These are phyloP conservation scores for Horisme vitalbata DNA, from an alignment of 2,888 invertebrate genomes.

Conservation along the genomic window DNA sequence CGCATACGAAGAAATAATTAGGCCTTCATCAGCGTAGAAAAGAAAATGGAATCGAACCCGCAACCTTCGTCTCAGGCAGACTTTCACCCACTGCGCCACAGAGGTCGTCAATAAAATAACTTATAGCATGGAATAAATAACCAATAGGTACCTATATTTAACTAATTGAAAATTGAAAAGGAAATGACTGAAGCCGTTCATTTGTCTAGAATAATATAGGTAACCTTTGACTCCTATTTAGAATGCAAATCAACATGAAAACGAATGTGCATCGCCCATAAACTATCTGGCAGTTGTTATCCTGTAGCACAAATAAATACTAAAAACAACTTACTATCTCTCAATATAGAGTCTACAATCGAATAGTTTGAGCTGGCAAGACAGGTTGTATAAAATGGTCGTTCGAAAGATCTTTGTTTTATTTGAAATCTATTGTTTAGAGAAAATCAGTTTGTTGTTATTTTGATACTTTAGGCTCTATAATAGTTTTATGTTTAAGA, in stretches of 20 bases:
- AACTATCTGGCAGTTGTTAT: conserved; percentile 35
- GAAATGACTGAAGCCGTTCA: conserved; percentile 22
- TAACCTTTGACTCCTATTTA: conserved; percentile 42
- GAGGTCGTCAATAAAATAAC: too few relatives aligned
- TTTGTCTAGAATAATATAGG: conserved; percentile 26
- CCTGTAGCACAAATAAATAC: conserved; percentile 15
- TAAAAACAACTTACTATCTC: background rate
- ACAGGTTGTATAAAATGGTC: conserved; percentile 8
- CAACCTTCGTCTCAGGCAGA: too few relatives aligned
- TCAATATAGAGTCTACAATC: background rate
- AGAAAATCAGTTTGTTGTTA: conserved; percentile 3
- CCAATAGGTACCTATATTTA: too few relatives aligned
- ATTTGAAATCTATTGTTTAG: conserved; percentile 1
- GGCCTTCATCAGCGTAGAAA: too few relatives aligned
- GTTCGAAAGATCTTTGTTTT: conserved; percentile 12
- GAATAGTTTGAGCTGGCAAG: background rate
- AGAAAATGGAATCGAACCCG: too few relatives aligned
- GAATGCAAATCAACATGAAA: conserved; percentile 22
- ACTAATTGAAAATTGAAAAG: background rate
- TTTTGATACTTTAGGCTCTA: too few relatives aligned
- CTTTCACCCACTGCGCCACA: too few relatives aligned
- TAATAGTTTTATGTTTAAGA: too few relatives aligned
- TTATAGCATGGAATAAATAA: too few relatives aligned
- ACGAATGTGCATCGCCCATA: conserved; percentile 40
- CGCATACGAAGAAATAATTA: too few relatives aligned